Conservation (phyloP, 2,113 vertebrate genomes). For the Ranitomeya imitator region DNA sequence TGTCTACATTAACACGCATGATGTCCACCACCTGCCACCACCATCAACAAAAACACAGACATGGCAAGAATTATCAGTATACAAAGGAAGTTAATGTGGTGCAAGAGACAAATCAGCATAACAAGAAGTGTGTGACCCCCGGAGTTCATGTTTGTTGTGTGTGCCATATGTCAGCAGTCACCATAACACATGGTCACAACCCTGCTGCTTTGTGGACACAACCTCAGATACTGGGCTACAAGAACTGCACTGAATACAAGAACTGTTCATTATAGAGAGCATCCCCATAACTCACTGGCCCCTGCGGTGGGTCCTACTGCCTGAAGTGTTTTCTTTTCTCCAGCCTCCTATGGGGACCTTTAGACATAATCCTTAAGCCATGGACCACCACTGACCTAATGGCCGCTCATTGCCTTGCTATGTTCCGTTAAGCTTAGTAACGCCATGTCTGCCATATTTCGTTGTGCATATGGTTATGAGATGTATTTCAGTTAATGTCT, state of each 20-base stretch:
- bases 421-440: too few species aligned
- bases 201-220: background rate
- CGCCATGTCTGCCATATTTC: too few species aligned
- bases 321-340: too few species aligned
- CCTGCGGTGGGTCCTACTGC: background rate
- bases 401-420: too few species aligned
- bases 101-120: background rate
- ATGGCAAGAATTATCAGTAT: background rate
- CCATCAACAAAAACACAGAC: constrained; percentile 12
- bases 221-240: background rate
- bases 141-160: background rate
- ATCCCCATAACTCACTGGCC: background rate
- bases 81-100: background rate
- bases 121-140: background rate
- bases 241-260: background rate
- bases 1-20: constrained; percentile 96
- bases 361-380: too few species aligned
- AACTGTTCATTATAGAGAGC: background rate
- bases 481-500: too few species aligned
- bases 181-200: background rate
- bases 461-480: too few species aligned
- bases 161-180: background rate
- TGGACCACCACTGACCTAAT: too few species aligned
- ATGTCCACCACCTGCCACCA: constrained; percentile 90
- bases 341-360: too few species aligned